Evolutionary conservation across 2,797 vertebrate genomes (phyloP).

Genomic region (Myoxocephalus aenaeus): DNA sequence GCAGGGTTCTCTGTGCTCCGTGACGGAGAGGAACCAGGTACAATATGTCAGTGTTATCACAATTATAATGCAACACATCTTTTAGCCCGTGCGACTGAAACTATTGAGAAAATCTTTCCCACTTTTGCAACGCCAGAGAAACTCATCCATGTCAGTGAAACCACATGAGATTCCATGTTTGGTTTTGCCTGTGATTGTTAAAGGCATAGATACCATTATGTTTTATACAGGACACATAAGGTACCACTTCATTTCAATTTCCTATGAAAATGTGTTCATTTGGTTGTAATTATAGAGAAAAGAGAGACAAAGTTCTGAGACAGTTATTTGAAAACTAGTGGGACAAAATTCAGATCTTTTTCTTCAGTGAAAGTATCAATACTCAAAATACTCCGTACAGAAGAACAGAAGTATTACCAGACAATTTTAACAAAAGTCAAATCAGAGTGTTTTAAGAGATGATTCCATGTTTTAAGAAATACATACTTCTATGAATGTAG

Average conservation of each 20-base stretch:
- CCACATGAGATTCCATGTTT: background rate
- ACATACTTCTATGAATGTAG: no score
- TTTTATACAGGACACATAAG: background rate
- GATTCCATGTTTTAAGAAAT: no score
- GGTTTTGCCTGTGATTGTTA: background rate
- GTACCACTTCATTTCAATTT: background rate
- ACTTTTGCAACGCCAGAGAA: background rate
- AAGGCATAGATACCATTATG: background rate
- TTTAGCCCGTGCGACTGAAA: background rate
- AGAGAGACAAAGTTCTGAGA: background rate
- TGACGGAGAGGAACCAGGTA: constrained; percentile 92
- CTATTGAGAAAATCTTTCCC: background rate
- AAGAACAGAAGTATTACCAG: no score
- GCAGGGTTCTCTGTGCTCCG: constrained; percentile 89
- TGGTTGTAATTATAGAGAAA: no score
- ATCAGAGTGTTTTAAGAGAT: no score
- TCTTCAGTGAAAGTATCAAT: no score
- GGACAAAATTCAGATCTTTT: background rate
- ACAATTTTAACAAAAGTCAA: no score
- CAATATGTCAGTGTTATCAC: background rate
- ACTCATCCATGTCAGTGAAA: background rate
- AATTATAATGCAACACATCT: background rate
- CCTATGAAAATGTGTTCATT: no score
- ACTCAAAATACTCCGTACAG: no score
- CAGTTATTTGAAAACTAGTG: background rate